Evolutionary conservation across 2,113 vertebrate genomes (phyloP), one percentile per base, ranked within the genome.

Genomic region (Pelvicachromis taeniatus): DNA sequence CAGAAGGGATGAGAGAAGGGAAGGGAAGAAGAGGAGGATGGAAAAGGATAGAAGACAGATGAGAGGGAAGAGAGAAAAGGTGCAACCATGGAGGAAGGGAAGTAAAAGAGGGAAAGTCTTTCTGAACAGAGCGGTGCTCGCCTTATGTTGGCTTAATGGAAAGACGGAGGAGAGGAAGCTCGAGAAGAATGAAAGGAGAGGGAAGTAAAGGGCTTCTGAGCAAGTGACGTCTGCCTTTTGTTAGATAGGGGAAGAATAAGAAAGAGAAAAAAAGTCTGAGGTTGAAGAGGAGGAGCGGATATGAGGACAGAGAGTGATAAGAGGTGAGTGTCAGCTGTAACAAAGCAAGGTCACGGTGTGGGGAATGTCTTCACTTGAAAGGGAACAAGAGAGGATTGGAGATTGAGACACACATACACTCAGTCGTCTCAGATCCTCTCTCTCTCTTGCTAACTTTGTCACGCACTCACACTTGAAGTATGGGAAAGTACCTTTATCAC

Each of bases 291-390:
- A 83, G 89, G 89, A 88, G 91, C 63, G 80, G 90, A 88, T 92
- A 88, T 89, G 90, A 90, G 89, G 94, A 92, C 84, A 56, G 89
- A 87, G 81, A 13, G 21, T 13, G 91, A 95, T 91, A 95, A 95
- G 91, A 95, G 94, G 92, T 92, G 93, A 91, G 94, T 92, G 93
- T 93, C 93, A 85, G 84, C 84, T 48, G 88, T 86, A 89, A 94
- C 94, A 95, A 95, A 93, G 94, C 93, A 95, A 95, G 94, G 94
- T 95, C 94, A 93, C 83, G 35, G 86, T 80, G 86, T 33, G 85
- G 85, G 77, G 88, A 93, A 91, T 92, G 92, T 95, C 94, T 93
- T 93, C 90, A 92, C 91, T 92, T 90, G 91, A 88, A 91, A 92
- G 86, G 61, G 89, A 94, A 93, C 92, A 91, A 91, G 92, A 90